Evolutionary conservation across 2,888 invertebrate genomes (phyloP), one percentile per base, ranked within the genome.

Genomic region (Agriopis leucophaearia): DNA sequence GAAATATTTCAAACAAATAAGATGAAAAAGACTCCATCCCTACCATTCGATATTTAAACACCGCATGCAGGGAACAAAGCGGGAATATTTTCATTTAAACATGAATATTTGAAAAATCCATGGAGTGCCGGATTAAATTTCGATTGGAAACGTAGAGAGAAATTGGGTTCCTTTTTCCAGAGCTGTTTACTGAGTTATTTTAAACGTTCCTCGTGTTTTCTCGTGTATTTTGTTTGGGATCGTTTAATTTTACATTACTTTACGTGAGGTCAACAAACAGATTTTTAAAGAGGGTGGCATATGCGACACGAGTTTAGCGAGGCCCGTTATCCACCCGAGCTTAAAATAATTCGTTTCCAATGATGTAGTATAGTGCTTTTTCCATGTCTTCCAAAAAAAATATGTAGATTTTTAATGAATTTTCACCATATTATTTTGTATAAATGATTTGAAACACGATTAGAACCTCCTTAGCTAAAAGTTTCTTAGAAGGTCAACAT

Each of bases 41-140:
- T n/a, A n/a, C 13, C 55, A 27, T 27, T 55, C 55, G 42, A 42
- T 44, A 16, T 38, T 38, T 54, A 36, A 40, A 36, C 47, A n/a
- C 16, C 18, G 44, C 16, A 44, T 16, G 38, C 44, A 54, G 38
- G 36, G 48, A 63, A 57, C 44, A 58, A 44, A 27, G 50, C 42
- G 16, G n/a, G 16, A 42, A 38, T 50, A 45, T 52, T 52, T 52
- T 16, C 47, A 42, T 56, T 42, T 50, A 27, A 60, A 64, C 35
- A 51, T 64, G 51, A 50, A 64, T 58, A 58, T 64, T 52, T 52
- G 10, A 36, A 52, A 57, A 52, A 63, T 35, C 16, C 55, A 48
- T 45, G 45, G 45, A 64, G 44, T 38, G 6, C 44, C 48, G 51
- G 56, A 64, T 56, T 57, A 64, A 64, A 57, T 51, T 36, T 10